Evolutionary conservation across 2,888 invertebrate species (phyloP), one percentile per base, ranked within the genome.

Genomic region (Stictocephala bisonia): DNA sequence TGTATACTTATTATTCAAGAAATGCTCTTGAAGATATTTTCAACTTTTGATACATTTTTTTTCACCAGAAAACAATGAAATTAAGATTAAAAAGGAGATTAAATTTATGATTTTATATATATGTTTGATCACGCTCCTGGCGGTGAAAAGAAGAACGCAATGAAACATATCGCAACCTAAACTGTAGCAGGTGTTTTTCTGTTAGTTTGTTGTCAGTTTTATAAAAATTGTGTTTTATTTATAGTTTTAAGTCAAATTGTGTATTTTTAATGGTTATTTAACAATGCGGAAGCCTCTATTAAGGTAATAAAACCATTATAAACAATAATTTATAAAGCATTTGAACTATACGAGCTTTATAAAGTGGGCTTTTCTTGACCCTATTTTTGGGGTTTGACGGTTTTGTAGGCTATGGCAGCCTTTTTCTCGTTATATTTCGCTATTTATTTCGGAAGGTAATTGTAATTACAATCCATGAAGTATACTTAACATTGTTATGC

Each of bases 371-470:
- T 68, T 75, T 64, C 71, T 71, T 78, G 78, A 78, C 78, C 78
- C 78, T 77, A 78, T 78, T 78, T 78, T 77, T 75, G 77, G 78
- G 77, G 78, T 77, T 76, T 75, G 77, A 77, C 77, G 78, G 75
- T 77, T 76, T 77, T 77, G 76, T 78, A 78, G 76, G 77, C 76
- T 75, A 77, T 75, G 75, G 72, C 75, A 75, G 74, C 75, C 69
- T 67, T 74, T 74, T 51, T 75, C 50, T 44, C 58, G 18, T 24
- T 27, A 20, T 15, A 29, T 48, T 48, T 56, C n/a, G n/a, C n/a
- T n/a, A n/a, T n/a, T n/a, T n/a, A n/a, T n/a, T n/a, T n/a, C n/a
- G n/a, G n/a, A n/a, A n/a, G n/a, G n/a, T n/a, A n/a, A n/a, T n/a
- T n/a, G n/a, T n/a, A n/a, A n/a, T n/a, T n/a, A n/a, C n/a, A n/a